These are phyloP conservation scores for Drosophila mettleri DNA, from an alignment of 2,888 invertebrate species.

Conservation along the genomic window DNA sequence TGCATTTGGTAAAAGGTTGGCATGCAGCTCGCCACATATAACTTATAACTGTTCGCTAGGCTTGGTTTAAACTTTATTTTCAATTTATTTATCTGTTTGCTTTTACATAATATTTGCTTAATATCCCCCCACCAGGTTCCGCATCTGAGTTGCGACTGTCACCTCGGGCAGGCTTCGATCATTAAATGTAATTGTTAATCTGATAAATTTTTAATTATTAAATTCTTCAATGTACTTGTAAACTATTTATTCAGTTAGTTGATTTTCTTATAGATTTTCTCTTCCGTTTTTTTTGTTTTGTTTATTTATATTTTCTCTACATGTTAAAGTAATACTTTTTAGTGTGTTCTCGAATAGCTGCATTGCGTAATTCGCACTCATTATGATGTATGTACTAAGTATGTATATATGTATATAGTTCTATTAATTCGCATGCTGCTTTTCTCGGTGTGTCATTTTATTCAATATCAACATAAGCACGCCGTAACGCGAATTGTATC, in stretches of 20 bases:
- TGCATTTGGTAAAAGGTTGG: conserved; percentile 65
- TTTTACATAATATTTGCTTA: conserved; percentile 6
- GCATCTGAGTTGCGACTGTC: conserved; percentile 19
- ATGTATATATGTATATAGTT: conserved; percentile 57
- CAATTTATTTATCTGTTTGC: conserved; percentile 14
- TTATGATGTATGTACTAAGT: conserved; percentile 37
- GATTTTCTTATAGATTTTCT: conserved; percentile 14
- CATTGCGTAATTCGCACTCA: conserved; percentile 48
- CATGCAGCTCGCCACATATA: conserved; percentile 61
- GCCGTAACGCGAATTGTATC: conserved; percentile 68
- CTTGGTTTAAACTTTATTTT: conserved; percentile 26
- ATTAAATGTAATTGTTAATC: conserved; percentile 42
- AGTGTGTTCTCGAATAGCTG: conserved; percentile 62
- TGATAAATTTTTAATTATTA: conserved; percentile 57
- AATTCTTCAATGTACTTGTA: conserved; percentile 66
- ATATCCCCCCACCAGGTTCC: conserved; percentile 21
- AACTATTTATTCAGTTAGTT: conserved; percentile 66
- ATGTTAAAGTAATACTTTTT: conserved; percentile 78
- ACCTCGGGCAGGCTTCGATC: conserved; percentile 21
- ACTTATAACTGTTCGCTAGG: conserved; percentile 63
- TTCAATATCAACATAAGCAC: conserved; percentile 66
- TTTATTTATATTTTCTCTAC: conserved; percentile 47
- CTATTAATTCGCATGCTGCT: conserved; percentile 74
- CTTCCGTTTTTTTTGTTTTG: conserved; percentile 18
- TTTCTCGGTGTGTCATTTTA: conserved; percentile 65